These are phyloP conservation scores for Philypnodon macrostomus DNA, from an alignment of 2,797 vertebrate genomes.

Conservation along the genomic window DNA sequence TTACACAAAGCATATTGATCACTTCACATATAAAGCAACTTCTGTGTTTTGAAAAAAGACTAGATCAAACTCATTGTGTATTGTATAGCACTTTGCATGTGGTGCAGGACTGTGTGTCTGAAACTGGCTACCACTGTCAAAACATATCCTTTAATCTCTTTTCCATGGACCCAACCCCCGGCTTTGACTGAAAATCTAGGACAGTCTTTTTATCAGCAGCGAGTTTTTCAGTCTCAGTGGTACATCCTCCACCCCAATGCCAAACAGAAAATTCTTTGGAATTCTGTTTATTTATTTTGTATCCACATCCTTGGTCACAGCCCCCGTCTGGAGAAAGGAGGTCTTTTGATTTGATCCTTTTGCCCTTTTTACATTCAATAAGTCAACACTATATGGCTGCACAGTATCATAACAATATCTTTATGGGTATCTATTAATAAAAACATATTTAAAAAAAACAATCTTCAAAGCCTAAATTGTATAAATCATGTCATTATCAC, in stretches of 20 bases:
- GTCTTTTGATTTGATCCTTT: constrained; percentile 20
- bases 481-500: no score
- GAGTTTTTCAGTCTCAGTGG: constrained; percentile 57
- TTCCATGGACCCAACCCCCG: constrained; percentile 41
- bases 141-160: constrained; percentile 67
- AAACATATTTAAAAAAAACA: not conserved
- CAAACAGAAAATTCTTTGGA: constrained; percentile 55
- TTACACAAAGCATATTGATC: constrained; percentile 33
- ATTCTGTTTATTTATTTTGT: constrained; percentile 54
- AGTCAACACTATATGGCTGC: no score
- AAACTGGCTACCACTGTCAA: constrained; percentile 57
- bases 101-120: constrained; percentile 49
- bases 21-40: not conserved
- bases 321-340: constrained; percentile 24
- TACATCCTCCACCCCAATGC: constrained; percentile 40
- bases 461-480: no score
- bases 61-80: constrained; percentile 1
- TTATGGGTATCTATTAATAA: no score
- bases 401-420: no score
- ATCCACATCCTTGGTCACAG: constrained; percentile 25
- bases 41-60: constrained; percentile 2
- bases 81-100: constrained; percentile 14
- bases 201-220: constrained; percentile 68
- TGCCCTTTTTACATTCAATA: constrained; percentile 17
- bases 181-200: constrained; percentile 67